phyloP scores from a whole-genome alignment of 2,888 invertebrate species.

The Sarcophaga carnaria region DNA sequence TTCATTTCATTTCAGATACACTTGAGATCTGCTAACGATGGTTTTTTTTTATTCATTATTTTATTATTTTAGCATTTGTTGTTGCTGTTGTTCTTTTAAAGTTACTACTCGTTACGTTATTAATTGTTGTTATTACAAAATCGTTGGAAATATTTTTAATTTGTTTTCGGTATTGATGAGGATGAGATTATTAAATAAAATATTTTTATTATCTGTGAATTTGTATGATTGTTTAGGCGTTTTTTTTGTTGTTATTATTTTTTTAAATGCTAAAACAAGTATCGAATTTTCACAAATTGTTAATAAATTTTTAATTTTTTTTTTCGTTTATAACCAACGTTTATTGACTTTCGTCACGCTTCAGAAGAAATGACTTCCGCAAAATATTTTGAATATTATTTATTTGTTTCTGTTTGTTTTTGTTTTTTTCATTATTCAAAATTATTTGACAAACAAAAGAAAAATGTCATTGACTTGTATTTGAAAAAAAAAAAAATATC shows the following conservation, averaged over 20 bases:
- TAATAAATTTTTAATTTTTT: not conserved
- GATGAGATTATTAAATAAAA: not conserved
- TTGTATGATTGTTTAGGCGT: not conserved
- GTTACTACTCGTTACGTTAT: slow-evolving; percentile 35
- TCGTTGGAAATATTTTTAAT: slow-evolving; percentile 44
- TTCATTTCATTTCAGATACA: not conserved
- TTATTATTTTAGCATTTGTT: not conserved
- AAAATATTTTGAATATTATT: not conserved
- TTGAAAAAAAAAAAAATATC: not conserved
- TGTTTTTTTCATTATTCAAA: slow-evolving; percentile 3
- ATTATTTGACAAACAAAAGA: not conserved
- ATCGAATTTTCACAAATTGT: not conserved
- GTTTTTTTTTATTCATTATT: slow-evolving; percentile 4
- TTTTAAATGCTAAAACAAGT: not conserved
- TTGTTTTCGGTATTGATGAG: slow-evolving; percentile 15
- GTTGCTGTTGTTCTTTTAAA: not conserved
- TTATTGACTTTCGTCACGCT: slow-evolving; percentile 33
- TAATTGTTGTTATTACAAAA: slow-evolving; percentile 30
- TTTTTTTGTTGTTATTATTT: not conserved
- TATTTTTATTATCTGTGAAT: slow-evolving; percentile 2
- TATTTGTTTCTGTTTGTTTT: not conserved
- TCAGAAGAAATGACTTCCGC: slow-evolving; percentile 46
- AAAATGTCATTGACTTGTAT: slow-evolving; percentile 38
- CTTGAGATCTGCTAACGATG: slow-evolving; percentile 27
- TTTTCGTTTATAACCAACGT: not conserved